Evolutionary conservation across 2,888 invertebrate genomes (phyloP).

Genomic region (Aricia artaxerxes): DNA sequence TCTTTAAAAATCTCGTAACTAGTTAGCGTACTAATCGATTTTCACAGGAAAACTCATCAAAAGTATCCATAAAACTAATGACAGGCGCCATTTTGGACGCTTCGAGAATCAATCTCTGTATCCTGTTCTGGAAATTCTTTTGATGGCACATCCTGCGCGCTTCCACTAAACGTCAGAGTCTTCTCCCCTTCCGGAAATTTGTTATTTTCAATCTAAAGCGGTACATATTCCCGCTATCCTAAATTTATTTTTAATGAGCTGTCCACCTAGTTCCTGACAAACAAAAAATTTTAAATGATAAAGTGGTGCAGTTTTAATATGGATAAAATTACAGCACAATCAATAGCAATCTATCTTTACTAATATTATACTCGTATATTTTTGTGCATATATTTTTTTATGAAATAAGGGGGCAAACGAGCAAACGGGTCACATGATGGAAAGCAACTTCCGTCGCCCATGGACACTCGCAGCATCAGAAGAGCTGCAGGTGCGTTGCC

Average conservation of each 20-base stretch:
- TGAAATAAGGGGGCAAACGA: too few species aligned
- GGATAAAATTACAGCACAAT: too few species aligned
- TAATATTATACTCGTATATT: too few species aligned
- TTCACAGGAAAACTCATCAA: background rate
- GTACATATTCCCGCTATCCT: background rate
- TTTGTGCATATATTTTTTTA: too few species aligned
- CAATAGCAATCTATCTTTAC: too few species aligned
- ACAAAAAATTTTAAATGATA: background rate
- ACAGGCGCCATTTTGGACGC: background rate
- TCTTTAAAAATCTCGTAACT: background rate
- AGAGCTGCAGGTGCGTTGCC: too few species aligned
- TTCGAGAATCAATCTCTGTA: conserved; percentile 24
- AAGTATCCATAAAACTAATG: conserved; percentile 6
- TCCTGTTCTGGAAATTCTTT: conserved; percentile 19
- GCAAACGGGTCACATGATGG: too few species aligned
- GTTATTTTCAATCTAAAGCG: background rate
- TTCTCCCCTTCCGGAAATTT: background rate
- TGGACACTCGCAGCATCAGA: too few species aligned
- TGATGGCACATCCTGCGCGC: conserved; percentile 9
- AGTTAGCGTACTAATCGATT: too few species aligned
- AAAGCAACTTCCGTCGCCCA: too few species aligned
- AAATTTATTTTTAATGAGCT: background rate
- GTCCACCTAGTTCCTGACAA: background rate
- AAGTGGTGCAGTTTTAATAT: background rate
- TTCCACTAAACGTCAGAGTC: background rate